Evolutionary conservation across 2,797 vertebrate genomes (phyloP).

Genomic region (Choloepus didactylus): DNA sequence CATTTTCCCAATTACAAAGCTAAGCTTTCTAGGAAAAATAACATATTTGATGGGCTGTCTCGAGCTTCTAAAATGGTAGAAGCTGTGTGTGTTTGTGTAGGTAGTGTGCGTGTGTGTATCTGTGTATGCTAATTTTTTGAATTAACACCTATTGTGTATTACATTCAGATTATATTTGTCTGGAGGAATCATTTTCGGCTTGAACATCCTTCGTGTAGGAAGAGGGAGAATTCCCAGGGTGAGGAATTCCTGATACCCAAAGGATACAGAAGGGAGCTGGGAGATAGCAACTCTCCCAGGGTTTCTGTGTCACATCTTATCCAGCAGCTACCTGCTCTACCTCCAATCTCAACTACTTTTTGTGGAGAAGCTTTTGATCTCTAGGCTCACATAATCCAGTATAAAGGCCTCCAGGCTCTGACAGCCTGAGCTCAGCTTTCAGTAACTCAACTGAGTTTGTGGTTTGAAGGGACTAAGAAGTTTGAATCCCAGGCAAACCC

Average conservation of each 20-base stretch:
- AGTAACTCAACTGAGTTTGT: neutral
- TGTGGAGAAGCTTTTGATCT: neutral
- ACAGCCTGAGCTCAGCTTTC: neutral
- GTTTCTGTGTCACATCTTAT: neutral
- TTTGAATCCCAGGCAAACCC: neutral
- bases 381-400: neutral
- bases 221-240: neutral
- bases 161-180: neutral
- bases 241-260: too few relatives aligned
- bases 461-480: neutral
- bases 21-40: neutral
- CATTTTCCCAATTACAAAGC: neutral
- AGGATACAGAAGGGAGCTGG: too few relatives aligned
- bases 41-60: neutral
- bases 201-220: too few relatives aligned
- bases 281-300: neutral
- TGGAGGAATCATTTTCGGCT: neutral
- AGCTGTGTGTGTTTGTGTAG: neutral
- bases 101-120: neutral
- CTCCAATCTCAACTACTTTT: neutral
- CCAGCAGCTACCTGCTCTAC: neutral
- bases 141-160: neutral
- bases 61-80: neutral
- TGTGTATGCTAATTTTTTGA: neutral
- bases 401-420: neutral